Percentiles rank a stretch among this genome's conserved stretches.
Evolutionary conservation across 2,888 invertebrate genomes (phyloP).

Genomic region (Mesodorylaimus sp.): DNA sequence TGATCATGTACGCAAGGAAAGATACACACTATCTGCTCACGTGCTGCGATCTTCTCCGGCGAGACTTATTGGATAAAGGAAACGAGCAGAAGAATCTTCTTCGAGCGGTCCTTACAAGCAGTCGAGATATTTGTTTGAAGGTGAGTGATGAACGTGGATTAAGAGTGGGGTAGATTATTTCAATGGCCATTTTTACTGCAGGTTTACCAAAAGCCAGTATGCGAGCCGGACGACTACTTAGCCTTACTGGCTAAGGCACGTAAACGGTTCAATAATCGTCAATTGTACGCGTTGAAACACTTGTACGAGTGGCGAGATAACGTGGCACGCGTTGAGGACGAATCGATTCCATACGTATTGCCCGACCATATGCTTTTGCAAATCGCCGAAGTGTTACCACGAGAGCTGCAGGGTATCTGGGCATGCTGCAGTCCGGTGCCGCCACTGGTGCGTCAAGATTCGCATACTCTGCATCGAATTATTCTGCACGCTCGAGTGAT

Average conservation of each 20-base stretch:
- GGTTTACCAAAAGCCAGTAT: conserved; percentile 58
- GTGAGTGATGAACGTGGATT: conserved; percentile 14
- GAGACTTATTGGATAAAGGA: conserved; percentile 47
- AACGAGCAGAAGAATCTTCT: conserved; percentile 43
- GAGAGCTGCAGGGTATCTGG: conserved; percentile 48
- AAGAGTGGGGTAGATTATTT: background rate
- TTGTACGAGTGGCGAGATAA: conserved; percentile 72
- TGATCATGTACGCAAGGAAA: conserved; percentile 63
- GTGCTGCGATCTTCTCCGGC: conserved; percentile 59
- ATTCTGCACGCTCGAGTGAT: background rate
- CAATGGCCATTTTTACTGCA: conserved; percentile 29
- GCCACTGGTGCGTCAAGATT: conserved; percentile 42
- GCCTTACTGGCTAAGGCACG: conserved; percentile 48
- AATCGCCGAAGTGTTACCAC: conserved; percentile 58
- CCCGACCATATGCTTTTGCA: conserved; percentile 88
- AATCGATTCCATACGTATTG: conserved; percentile 71
- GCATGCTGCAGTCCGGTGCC: conserved; percentile 86
- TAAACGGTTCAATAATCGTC: conserved; percentile 61
- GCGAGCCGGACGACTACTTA: conserved; percentile 50
- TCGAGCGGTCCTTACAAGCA: conserved; percentile 24
- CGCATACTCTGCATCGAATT: background rate
- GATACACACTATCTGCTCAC: conserved; percentile 88
- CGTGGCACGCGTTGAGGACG: conserved; percentile 66
- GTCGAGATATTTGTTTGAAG: conserved; percentile 26
- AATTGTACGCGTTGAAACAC: conserved; percentile 58